Percentiles rank a stretch among this genome's conserved stretches.
phyloP scores from a whole-genome alignment of 2,888 invertebrate genomes.

The Cecidostiba fungosa region DNA sequence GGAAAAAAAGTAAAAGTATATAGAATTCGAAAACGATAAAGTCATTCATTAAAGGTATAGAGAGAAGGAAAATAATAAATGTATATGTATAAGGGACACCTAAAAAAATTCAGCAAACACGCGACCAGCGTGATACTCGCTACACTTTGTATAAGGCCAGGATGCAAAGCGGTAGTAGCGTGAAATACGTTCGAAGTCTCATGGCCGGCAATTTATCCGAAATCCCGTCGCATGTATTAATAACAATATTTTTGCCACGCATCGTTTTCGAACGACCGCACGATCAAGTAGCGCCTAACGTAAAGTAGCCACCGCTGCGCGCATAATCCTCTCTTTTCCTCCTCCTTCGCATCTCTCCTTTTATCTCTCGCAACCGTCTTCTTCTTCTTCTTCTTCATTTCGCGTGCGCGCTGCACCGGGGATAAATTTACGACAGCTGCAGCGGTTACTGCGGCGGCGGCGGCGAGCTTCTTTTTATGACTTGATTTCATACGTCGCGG shows the following conservation, averaged over 20 bases:
- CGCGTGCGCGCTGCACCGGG: slow-evolving; percentile 35
- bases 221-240: slow-evolving; percentile 42
- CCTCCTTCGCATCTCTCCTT: slow-evolving; percentile 3
- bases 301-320: not conserved
- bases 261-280: not conserved
- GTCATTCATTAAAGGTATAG: not conserved
- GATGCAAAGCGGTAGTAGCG: slow-evolving; percentile 13
- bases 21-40: not conserved
- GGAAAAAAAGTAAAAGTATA: not conserved
- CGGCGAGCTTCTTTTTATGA: slow-evolving; percentile 70
- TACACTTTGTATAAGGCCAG: not conserved
- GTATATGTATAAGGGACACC: not conserved
- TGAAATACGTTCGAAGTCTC: slow-evolving; percentile 12
- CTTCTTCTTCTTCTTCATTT: slow-evolving; percentile 55
- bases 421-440: slow-evolving; percentile 59
- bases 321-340: not conserved
- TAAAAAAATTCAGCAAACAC: not conserved
- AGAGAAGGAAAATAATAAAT: not conserved
- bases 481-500: slow-evolving; percentile 72
- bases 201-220: slow-evolving; percentile 47
- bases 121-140: not conserved
- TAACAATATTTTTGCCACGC: slow-evolving; percentile 51
- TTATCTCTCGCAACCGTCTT: not conserved
- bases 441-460: slow-evolving; percentile 55
- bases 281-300: not conserved